Base-by-base conservation (phyloP, 2,888 invertebrate genomes). In the Eristalis tenax region DNA sequence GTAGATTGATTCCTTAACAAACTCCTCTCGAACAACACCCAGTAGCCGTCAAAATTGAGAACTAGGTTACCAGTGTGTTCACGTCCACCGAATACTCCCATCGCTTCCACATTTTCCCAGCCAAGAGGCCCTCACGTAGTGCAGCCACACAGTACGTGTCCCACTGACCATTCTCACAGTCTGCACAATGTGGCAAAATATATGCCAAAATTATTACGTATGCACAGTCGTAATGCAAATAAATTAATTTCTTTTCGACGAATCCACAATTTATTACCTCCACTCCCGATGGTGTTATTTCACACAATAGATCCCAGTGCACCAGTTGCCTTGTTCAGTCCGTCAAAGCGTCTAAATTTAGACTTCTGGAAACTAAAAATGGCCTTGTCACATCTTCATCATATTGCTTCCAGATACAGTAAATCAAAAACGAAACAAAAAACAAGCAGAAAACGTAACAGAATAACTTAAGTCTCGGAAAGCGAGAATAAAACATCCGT, bases 191-290 rank as follows among this genome's bases (percentile, higher is more conserved):
- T n/a, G n/a, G 26, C 32, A 32, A 76, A 73, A 85, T 65, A 50
- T 77, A 69, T 81, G 85, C 77, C 77, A 82, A 70, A 56, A 70
- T 71, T 69, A 85, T 85, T 81, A 85, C 77, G 81, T 77, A 85
- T 85, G 81, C 85, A 71, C 18, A 4, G 43, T 50, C 68, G 63
- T 70, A 18, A 70, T 59, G 69, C 74, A 75, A 56, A 74, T 70
- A 64, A 64, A 70, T 64, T 64, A 32, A 26, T 65, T 69, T 76
- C 56, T 40, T 73, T 26, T 81, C 71, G 40, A 69, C 59, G 66
- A 77, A 61, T 64, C 11, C 43, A 66, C 26, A 61, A 82, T 78
- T 82, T 81, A 85, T 85, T 64, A 40, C 56, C 43, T 26, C 2
- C 5, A 50, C 18, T 18, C 43, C 40, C 28, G 65, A 65, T 73